These are phyloP conservation scores for Anagyrus pseudococci DNA, from an alignment of 2,888 invertebrate genomes.

Conservation along the genomic window DNA sequence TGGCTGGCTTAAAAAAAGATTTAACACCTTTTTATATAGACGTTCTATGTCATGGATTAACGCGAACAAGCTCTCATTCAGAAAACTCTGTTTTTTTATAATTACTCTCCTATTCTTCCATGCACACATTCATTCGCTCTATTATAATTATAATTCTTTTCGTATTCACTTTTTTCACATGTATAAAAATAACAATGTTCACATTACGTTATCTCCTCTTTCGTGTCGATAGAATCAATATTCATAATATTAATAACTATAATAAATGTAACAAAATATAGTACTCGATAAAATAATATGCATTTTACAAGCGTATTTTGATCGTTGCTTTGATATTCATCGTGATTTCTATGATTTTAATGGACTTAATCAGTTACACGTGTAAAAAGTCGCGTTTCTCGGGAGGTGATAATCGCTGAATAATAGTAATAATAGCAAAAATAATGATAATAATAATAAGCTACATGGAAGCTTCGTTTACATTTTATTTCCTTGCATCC, in stretches of 20 bases:
- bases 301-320: constrained; percentile 63
- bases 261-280: constrained; percentile 61
- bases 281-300: constrained; percentile 56
- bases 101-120: constrained; percentile 22
- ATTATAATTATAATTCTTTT: constrained; percentile 20
- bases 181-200: constrained; percentile 58
- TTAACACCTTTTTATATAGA: constrained; percentile 12
- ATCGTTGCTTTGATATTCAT: constrained; percentile 60
- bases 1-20: constrained; percentile 17
- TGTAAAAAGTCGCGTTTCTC: constrained; percentile 14
- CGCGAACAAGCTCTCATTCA: constrained; percentile 44
- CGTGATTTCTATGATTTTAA: constrained; percentile 20
- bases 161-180: constrained; percentile 29
- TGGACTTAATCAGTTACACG: constrained; percentile 18
- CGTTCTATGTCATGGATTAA: constrained; percentile 55
- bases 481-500: constrained; percentile 7
- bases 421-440: no score
- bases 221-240: constrained; percentile 54
- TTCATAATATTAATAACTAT: constrained; percentile 51
- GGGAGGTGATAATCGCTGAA: constrained; percentile 17
- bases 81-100: constrained; percentile 33
- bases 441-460: constrained; percentile 17
- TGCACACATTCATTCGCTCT: constrained; percentile 30
- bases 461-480: constrained; percentile 16
- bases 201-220: constrained; percentile 52